phyloP scores from a whole-genome alignment of 2,888 invertebrate species.

The Eristalis tenax region DNA sequence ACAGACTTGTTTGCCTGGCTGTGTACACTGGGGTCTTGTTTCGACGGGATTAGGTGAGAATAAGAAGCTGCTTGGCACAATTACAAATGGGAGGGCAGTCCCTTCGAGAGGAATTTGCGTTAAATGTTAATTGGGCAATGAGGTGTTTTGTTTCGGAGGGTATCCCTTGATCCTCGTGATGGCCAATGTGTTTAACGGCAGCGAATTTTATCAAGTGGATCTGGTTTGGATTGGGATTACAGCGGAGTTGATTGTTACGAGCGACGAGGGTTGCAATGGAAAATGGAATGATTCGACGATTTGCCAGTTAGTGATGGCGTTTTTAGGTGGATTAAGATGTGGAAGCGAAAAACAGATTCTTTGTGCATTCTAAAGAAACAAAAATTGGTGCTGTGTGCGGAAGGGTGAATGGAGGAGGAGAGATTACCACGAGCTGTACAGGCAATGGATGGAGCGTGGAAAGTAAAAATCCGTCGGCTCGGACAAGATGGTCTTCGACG shows the following conservation, averaged over 20 bases:
- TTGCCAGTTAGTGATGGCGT: not conserved
- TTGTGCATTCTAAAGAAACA: no score
- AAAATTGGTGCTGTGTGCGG: no score
- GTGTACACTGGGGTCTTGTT: conserved; percentile 48
- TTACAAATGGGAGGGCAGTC: conserved; percentile 55
- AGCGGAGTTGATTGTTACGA: not conserved
- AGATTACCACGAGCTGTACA: no score
- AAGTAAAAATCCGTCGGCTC: no score
- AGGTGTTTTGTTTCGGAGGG: conserved; percentile 29
- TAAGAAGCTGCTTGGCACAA: conserved; percentile 69
- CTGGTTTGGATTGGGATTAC: not conserved
- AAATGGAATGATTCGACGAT: not conserved
- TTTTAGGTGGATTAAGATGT: not conserved
- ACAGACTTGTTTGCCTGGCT: conserved; percentile 6
- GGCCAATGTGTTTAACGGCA: not conserved
- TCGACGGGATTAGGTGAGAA: conserved; percentile 68
- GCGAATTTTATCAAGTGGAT: conserved; percentile 11
- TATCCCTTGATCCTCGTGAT: not conserved
- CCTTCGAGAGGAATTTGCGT: conserved; percentile 38
- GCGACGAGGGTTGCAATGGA: not conserved
- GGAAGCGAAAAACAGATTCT: no score
- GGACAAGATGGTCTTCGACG: no score
- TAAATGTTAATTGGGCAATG: conserved; percentile 64
- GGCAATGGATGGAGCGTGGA: no score
- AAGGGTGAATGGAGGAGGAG: no score